Evolutionary conservation across 2,888 invertebrate species (phyloP).

Genomic region (Caenorhabditis panamensis): DNA sequence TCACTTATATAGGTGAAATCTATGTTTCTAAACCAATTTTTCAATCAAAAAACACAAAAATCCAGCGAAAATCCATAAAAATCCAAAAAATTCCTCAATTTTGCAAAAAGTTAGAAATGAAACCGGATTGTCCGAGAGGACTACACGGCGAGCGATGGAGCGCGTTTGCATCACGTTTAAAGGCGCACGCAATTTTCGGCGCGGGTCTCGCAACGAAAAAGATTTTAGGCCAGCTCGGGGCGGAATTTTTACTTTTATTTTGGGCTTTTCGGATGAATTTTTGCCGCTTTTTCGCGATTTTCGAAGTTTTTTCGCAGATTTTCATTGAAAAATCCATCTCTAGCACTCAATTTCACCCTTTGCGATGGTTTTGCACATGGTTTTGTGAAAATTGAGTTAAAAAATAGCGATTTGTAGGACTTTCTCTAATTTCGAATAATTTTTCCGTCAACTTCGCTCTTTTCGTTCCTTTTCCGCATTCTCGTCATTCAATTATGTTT

Average conservation of each 20-base stretch:
- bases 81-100: not conserved
- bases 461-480: not conserved
- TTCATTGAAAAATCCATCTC: no score
- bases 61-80: not conserved
- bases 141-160: constrained; percentile 33
- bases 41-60: not conserved
- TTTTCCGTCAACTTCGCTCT: no score
- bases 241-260: constrained; percentile 12
- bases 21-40: not conserved
- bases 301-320: not conserved
- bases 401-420: no score
- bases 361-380: no score
- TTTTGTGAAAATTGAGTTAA: no score
- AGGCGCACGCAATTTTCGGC: constrained; percentile 42
- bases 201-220: constrained; percentile 37
- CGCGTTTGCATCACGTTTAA: constrained; percentile 37
- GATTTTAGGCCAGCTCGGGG: constrained; percentile 31
- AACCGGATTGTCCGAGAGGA: constrained; percentile 25
- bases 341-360: no score
- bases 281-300: constrained; percentile 3
- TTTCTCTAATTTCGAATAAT: not conserved
- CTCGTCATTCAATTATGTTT: not conserved
- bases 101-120: no score
- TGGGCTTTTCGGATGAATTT: constrained; percentile 19
- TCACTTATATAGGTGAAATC: no score